Base-by-base conservation (phyloP, 1,140 invertebrate species). In the Apis dorsata region DNA sequence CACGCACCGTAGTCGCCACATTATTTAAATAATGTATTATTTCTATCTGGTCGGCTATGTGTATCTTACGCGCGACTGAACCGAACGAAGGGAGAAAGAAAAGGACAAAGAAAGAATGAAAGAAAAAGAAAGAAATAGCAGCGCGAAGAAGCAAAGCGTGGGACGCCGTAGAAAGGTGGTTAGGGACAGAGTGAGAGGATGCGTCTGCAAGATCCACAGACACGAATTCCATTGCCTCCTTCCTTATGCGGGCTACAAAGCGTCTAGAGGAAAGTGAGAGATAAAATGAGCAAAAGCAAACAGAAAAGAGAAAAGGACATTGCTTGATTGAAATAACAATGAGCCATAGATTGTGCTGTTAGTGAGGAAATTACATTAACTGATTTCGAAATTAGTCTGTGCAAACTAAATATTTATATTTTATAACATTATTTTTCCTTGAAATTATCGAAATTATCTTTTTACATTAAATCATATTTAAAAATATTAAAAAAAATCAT, bases 11-110 rank as follows among this genome's bases (percentile, higher is more conserved):
- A 89, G 90, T 90, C 90, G 90, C 90, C 89, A 90, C 89, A 90
- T 83, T 90, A 90, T 90, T 90, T 90, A 90, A 91, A 91, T 91
- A 90, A 91, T 91, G 89, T 91, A 90, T 88, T 90, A 90, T 90
- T 90, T 90, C 87, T 87, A 91, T 90, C 86, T 88, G 81, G 82
- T 57, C 86, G 76, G 62, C 70, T 66, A 71, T 65, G 76, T 79
- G 81, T 85, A 84, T 84, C 86, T 79, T 85, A 84, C 73, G 72
- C 71, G 19, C 53, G 73, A 49, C 57, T 68, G 60, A 77, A 51
- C 59, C 60, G 63, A 44, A 79, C 77, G 72, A 77, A 65, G 70
- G 73, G 57, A 59, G 71, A 73, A 66, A 70, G 55, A 81, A 75
- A 63, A 66, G 49, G 60, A 81, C 66, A 57, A 53, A 49, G 65